These are phyloP conservation scores for Clarias batrachus DNA, from an alignment of 2,113 vertebrate species.

Conservation along the genomic window DNA sequence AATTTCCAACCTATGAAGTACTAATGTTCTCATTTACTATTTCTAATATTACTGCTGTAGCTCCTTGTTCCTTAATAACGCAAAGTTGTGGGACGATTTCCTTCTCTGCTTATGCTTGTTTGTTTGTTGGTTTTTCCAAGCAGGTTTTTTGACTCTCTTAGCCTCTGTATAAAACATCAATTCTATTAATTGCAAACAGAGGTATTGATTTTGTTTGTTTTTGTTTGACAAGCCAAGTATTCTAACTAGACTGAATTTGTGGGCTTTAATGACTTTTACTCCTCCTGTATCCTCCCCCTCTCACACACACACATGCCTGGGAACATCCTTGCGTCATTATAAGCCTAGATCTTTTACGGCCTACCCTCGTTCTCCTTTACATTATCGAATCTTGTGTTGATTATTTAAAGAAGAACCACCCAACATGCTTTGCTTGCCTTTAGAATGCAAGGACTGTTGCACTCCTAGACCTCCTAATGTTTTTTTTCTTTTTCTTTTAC, in stretches of 20 bases:
- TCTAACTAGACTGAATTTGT: conserved; percentile 52
- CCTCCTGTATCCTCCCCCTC: neutral
- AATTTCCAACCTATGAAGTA: conserved; percentile 55
- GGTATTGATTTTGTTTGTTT: neutral
- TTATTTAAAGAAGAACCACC: conserved; percentile 8
- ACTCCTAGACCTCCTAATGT: conserved; percentile 62
- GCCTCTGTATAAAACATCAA: conserved; percentile 59
- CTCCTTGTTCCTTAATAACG: conserved; percentile 58
- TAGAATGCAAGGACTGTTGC: conserved; percentile 56
- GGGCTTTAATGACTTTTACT: conserved; percentile 58
- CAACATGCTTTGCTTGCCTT: conserved; percentile 9
- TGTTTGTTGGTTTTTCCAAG: conserved; percentile 44
- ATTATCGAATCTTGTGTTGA: neutral
- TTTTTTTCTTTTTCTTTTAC: conserved; percentile 18
- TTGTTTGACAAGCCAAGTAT: conserved; percentile 36
- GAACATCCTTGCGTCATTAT: conserved; percentile 34
- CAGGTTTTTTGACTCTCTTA: conserved; percentile 51
- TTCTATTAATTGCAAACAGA: conserved; percentile 9
- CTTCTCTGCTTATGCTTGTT: conserved; percentile 49
- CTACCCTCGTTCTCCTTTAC: conserved; percentile 8
- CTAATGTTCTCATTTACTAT: conserved; percentile 57
- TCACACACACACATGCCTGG: conserved; percentile 18
- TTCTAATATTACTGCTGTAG: conserved; percentile 60
- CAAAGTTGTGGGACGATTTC: conserved; percentile 39
- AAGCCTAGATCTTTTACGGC: neutral